Percentiles rank a stretch among this genome's conserved stretches.
Conservation (phyloP, 1,140 invertebrate genomes). For the Lepidurus packardi region DNA sequence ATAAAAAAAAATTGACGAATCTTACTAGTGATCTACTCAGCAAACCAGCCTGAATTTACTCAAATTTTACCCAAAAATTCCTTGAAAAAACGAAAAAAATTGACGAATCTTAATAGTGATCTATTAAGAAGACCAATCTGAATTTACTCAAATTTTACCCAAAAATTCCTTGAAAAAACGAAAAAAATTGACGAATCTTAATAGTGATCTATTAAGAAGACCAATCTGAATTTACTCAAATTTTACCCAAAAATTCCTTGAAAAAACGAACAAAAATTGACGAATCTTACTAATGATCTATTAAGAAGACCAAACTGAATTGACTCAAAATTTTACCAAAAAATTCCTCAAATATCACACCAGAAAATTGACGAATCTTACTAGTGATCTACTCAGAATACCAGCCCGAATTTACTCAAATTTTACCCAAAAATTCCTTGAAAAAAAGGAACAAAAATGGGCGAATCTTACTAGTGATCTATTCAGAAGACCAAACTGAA, state of each 20-base stretch:
- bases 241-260: background rate
- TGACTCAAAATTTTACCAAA: too few relatives aligned
- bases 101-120: conserved; percentile 26
- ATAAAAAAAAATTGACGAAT: background rate
- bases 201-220: conserved; percentile 27
- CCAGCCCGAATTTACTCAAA: too few relatives aligned
- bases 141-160: too few relatives aligned
- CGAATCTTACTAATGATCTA: conserved; percentile 29
- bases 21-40: conserved; percentile 31
- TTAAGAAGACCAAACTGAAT: conserved; percentile 12
- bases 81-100: background rate
- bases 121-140: conserved; percentile 20
- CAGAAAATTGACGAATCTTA: too few relatives aligned
- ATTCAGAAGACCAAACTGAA: background rate
- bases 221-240: too few relatives aligned
- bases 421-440: too few relatives aligned
- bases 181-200: background rate
- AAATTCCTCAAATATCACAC: too few relatives aligned
- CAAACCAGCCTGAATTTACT: too few relatives aligned
- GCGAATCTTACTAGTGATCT: too few relatives aligned
- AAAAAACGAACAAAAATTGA: background rate
- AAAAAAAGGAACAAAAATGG: too few relatives aligned
- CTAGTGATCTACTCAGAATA: too few relatives aligned
- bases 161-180: background rate
- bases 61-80: too few relatives aligned